Conservation (phyloP, 2,888 invertebrate species). For the Camptogramma bilineatum region DNA sequence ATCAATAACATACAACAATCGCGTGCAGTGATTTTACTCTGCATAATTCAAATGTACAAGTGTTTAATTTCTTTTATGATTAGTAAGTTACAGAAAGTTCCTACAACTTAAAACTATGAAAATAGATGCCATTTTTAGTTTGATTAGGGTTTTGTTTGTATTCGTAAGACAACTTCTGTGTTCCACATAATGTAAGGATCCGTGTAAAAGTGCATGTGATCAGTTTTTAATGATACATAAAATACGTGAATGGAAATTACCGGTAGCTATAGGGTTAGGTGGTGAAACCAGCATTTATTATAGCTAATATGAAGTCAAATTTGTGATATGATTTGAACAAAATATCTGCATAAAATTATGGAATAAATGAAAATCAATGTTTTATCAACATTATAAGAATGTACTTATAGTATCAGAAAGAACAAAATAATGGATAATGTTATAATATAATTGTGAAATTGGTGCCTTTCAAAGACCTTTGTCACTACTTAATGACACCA, state of each 20-base stretch:
- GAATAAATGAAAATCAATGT: not conserved
- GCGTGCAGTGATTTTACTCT: conserved; percentile 13
- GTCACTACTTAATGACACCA: conserved; percentile 18
- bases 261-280: conserved; percentile 54
- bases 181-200: conserved; percentile 55
- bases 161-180: conserved; percentile 61
- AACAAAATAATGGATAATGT: conserved; percentile 2
- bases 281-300: conserved; percentile 56
- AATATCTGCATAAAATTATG: conserved; percentile 15
- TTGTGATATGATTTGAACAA: conserved; percentile 51
- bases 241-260: conserved; percentile 38
- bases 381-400: not conserved
- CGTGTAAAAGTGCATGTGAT: conserved; percentile 34
- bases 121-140: conserved; percentile 74
- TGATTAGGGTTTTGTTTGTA: conserved; percentile 55
- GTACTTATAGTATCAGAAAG: not conserved
- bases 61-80: conserved; percentile 59
- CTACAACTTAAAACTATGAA: conserved; percentile 71
- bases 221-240: conserved; percentile 20
- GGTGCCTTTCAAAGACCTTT: conserved; percentile 33
- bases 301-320: conserved; percentile 43
- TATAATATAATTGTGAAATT: conserved; percentile 7
- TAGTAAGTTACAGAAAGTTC: conserved; percentile 73
- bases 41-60: conserved; percentile 37
- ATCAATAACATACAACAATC: conserved; percentile 17